Base-by-base conservation (phyloP, 92 coral and sea anemone genomes). In the Phenganax subtilis region DNA sequence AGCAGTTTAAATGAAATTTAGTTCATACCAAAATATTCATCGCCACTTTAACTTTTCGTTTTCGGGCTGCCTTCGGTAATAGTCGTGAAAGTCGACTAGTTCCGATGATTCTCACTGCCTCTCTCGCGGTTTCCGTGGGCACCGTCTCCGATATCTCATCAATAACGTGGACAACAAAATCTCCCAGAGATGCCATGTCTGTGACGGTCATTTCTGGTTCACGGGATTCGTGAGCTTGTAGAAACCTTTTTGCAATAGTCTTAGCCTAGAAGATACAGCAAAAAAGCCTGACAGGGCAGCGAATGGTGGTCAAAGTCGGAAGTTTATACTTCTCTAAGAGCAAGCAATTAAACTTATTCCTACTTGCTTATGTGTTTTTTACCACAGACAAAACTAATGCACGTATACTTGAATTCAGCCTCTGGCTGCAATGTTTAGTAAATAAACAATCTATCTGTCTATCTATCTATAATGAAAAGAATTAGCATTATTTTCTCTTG, bases 81-180 rank as follows among this genome's bases (percentile, higher is more conserved):
- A 53, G 67, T 8, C 75, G 82, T 10, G 31, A 65, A 15, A 87
- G 71, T 15, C 75, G 84, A 52, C 87, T 58, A 15, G 77, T 86
- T 79, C 96, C 92, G 15, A 88, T 85, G 81, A 87, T 88, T 47
- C 90, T 75, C 12, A 89, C 89, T 37, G 96, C 87, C 84, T 88
- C 90, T 63, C 84, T 81, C 20, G 85, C 77, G 16, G 86, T 85
- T 55, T 87, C 90, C 12, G 12, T 63, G 8, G 88, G 60, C 0
- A 91, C 78, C 30, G 63, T 55, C 6, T 66, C 88, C 14, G 79
- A 72, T 17, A 87, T 87, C 1, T 56, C 87, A 10, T 83, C 89
- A 16, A 84, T 64, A 16, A 91, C 85, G 12, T 89, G 88, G 6
- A 64, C 54, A 54, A 88, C 75, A 70, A 91, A 87, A 25, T 80